Evolutionary conservation across 2,113 vertebrate species (phyloP).

Genomic region (Suncus etruscus): DNA sequence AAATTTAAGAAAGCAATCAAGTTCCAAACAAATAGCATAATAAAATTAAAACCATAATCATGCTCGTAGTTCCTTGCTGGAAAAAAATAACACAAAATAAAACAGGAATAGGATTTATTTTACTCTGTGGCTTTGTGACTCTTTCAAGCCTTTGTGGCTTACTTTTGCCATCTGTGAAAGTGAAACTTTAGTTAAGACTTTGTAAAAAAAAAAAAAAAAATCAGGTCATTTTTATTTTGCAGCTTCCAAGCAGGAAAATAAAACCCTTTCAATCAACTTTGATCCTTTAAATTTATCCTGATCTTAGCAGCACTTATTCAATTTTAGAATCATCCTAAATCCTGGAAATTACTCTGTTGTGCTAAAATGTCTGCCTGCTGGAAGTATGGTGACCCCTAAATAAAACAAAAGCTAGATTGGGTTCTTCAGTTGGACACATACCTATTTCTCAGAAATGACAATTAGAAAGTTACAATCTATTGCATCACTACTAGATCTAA

Average conservation of each 20-base stretch:
- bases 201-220: no score
- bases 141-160: not conserved
- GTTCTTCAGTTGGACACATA: not conserved
- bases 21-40: conserved; percentile 6
- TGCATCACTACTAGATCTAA: not conserved
- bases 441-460: conserved; percentile 16
- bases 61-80: not conserved
- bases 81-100: not conserved
- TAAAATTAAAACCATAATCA: not conserved
- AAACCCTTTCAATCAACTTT: not conserved
- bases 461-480: not conserved
- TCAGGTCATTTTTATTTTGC: not conserved
- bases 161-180: not conserved
- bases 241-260: conserved; percentile 38
- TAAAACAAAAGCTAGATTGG: not conserved
- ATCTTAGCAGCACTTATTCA: conserved; percentile 33
- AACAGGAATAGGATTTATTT: not conserved
- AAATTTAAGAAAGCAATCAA: conserved; percentile 25
- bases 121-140: not conserved
- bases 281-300: conserved; percentile 25
- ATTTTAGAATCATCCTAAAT: conserved; percentile 65
- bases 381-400: conserved; percentile 42
- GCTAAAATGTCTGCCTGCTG: conserved; percentile 36
- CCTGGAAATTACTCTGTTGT: conserved; percentile 42
- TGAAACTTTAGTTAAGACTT: conserved; percentile 9